These are phyloP conservation scores for Myotis yumanensis DNA, from an alignment of 2,113 vertebrate species.

Conservation along the genomic window DNA sequence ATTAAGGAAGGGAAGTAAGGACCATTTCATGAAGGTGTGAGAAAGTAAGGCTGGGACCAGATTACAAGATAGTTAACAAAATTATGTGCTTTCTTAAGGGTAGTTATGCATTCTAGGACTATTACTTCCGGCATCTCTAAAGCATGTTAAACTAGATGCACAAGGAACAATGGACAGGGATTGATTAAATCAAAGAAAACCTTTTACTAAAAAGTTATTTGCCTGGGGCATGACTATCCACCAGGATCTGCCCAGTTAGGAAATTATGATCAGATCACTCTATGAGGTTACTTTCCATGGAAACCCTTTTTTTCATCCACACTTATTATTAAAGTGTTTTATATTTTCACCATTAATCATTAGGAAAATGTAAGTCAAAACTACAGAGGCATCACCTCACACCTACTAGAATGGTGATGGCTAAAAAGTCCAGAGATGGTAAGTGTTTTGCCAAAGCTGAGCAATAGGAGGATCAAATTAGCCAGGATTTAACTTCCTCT, in stretches of 20 bases:
- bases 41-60: background rate
- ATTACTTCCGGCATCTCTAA: background rate
- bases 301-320: background rate
- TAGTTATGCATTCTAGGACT: background rate
- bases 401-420: background rate
- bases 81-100: background rate
- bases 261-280: background rate
- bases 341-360: background rate
- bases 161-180: background rate
- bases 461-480: background rate
- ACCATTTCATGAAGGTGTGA: background rate
- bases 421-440: background rate
- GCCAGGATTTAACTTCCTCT: background rate
- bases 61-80: background rate
- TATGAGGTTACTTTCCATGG: background rate
- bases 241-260: background rate
- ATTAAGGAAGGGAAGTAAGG: background rate
- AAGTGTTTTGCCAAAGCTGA: background rate
- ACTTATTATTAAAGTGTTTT: background rate
- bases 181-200: background rate
- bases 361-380: background rate
- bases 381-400: background rate
- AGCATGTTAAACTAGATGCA: background rate
- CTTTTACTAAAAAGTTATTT: background rate
- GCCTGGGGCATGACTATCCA: background rate